Evolutionary conservation across 2,113 vertebrate genomes (phyloP), one percentile per base, ranked within the genome.

Genomic region (Pollachius pollachius): DNA sequence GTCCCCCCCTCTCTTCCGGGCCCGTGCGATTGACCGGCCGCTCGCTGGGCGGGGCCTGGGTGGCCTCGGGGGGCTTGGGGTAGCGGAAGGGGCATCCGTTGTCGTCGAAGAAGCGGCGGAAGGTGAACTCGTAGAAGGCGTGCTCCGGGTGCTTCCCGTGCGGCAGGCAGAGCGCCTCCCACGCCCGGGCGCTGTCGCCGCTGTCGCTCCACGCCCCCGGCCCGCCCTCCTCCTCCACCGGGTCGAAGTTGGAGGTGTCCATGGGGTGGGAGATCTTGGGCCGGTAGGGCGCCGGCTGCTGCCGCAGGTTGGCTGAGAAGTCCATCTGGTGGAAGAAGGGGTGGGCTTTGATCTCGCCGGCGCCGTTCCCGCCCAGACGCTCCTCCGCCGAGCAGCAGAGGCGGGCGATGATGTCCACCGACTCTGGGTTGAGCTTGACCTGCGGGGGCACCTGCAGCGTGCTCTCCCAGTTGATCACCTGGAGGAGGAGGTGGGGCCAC

Each of bases 241-340:
- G 97, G 86, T 99, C 97, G 57, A 99, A 99, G 90, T 99, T 99
- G n/a, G 97, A 99, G 12, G 97, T 99, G 90, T 99, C 97, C 95
- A 97, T 99, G 3, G 96, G 96, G 85, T 99, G 97, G 81, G 95
- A 94, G 74, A 99, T 96, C 83, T 96, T 98, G 78, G 97, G 97
- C 64, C 96, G 87, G 27, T 97, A 99, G 12, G 96, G 96, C 16
- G 97, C 97, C 0, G 94, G 95, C 82, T 99, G 97, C 83, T 94
- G 95, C 23, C 97, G 94, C 79, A 97, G 94, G 66, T 98, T 98
- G 0, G 92, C 90, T 65, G 96, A 96, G 90, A 99, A 99, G 88
- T 99, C 96, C 41, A 94, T 90, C 69, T 94, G 78, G 13, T 90
- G 67, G 72, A 99, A 97, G 90, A 99, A 99, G 0, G 95, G 90